Evolutionary conservation across 2,797 vertebrate genomes (phyloP).

Genomic region (Echiichthys vipera): DNA sequence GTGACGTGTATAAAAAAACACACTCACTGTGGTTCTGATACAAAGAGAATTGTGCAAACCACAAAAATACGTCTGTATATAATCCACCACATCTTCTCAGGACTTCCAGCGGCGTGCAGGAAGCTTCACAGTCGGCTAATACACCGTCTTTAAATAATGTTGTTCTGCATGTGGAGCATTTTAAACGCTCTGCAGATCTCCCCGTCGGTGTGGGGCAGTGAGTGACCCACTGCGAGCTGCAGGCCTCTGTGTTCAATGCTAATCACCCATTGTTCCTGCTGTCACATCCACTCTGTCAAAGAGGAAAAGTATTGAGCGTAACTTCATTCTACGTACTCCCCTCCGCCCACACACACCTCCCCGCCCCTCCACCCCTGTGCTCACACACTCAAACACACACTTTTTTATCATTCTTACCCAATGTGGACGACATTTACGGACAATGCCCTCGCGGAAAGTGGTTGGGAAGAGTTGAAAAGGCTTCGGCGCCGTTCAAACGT

Average conservation of each 20-base stretch:
- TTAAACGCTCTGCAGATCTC: not conserved
- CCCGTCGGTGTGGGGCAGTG: not conserved
- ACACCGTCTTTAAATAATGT: not conserved
- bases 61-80: not conserved
- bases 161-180: not conserved
- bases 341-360: not conserved
- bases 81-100: not conserved
- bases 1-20: not conserved
- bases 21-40: not conserved
- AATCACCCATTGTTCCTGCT: slow-evolving; percentile 38
- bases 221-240: slow-evolving; percentile 3
- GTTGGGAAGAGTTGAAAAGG: not conserved
- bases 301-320: slow-evolving; percentile 28
- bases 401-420: not conserved
- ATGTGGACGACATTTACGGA: not conserved
- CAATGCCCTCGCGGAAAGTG: no score
- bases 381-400: slow-evolving; percentile 1
- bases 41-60: not conserved
- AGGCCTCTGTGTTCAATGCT: slow-evolving; percentile 32
- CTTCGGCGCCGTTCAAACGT: not conserved
- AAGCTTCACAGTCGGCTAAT: no score
- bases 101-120: no score
- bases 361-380: not conserved
- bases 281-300: slow-evolving; percentile 48
- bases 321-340: slow-evolving; percentile 41